A percentile compares a stretch with the other conserved stretches of the same genome.
These are phyloP conservation scores for Micromesistius poutassou DNA, from an alignment of 2,797 vertebrate species.

Conservation along the genomic window DNA sequence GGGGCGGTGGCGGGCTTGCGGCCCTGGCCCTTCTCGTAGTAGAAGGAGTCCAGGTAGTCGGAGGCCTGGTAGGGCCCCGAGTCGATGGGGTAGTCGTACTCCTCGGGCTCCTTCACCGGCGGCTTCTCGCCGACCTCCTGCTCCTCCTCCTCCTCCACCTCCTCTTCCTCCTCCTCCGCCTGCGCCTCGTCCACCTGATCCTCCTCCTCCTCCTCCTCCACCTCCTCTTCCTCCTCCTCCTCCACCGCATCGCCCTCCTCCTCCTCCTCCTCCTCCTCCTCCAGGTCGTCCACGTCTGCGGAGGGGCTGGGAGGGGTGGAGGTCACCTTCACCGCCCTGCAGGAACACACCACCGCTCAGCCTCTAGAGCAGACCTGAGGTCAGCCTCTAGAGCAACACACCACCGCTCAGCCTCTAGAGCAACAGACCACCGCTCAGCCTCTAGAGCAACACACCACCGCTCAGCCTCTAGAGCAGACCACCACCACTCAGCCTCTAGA, in stretches of 20 bases:
- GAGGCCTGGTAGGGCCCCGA: conserved; percentile 71
- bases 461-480: too few species aligned
- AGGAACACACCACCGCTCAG: neutral
- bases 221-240: conserved; percentile 52
- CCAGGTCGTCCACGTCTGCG: conserved; percentile 64
- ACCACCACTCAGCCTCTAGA: too few species aligned
- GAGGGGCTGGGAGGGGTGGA: conserved; percentile 65
- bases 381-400: too few species aligned
- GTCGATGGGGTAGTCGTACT: conserved; percentile 77
- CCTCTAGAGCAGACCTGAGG: too few species aligned
- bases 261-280: conserved; percentile 50
- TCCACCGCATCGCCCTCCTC: conserved; percentile 60
- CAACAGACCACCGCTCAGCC: too few species aligned
- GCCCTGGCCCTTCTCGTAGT: conserved; percentile 66
- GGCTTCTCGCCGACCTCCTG: conserved; percentile 64
- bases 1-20: conserved; percentile 55
- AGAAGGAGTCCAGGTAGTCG: conserved; percentile 73
- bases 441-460: too few species aligned
- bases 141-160: conserved; percentile 57
- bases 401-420: too few species aligned
- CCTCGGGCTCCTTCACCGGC: conserved; percentile 65
- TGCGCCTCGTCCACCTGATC: conserved; percentile 63
- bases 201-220: conserved; percentile 46
- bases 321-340: neutral
- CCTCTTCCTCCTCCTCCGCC: conserved; percentile 53